Conservation (phyloP, 2,797 vertebrate genomes). For the Lepidocolaptes lacrymiger region DNA sequence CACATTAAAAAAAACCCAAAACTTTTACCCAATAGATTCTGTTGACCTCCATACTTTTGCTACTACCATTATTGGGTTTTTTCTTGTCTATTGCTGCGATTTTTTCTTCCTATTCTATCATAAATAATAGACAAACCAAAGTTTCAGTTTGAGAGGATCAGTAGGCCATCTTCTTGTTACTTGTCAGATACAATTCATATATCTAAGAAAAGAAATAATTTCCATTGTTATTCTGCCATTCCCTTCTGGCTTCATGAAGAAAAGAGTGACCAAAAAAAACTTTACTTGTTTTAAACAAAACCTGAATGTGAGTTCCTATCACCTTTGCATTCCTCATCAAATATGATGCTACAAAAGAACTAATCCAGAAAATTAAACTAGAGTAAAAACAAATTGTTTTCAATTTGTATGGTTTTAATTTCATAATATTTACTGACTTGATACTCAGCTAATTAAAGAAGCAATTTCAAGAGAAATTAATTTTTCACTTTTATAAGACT, state of each 20-base stretch:
- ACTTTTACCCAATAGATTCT: background rate
- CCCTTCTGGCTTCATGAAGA: background rate
- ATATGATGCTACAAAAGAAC: background rate
- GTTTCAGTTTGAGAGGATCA: background rate
- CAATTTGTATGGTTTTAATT: background rate
- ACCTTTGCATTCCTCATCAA: background rate
- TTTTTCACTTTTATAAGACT: background rate
- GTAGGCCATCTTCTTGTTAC: background rate
- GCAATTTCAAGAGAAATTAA: background rate
- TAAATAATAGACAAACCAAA: background rate
- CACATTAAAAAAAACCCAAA: background rate
- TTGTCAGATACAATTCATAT: background rate
- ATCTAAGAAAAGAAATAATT: background rate
- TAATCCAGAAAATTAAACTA: background rate
- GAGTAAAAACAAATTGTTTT: background rate
- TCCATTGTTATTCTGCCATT: background rate
- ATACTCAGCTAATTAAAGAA: background rate
- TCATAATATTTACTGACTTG: background rate
- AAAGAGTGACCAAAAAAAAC: background rate
- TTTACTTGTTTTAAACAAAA: background rate
- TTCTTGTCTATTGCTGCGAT: background rate
- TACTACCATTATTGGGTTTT: background rate
- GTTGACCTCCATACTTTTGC: background rate
- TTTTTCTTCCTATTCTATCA: background rate
- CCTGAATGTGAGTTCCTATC: background rate